A percentile compares a stretch with the other conserved stretches of the same genome.
Conservation (phyloP, 2,888 invertebrate species). For the Cybosia mesomella region DNA sequence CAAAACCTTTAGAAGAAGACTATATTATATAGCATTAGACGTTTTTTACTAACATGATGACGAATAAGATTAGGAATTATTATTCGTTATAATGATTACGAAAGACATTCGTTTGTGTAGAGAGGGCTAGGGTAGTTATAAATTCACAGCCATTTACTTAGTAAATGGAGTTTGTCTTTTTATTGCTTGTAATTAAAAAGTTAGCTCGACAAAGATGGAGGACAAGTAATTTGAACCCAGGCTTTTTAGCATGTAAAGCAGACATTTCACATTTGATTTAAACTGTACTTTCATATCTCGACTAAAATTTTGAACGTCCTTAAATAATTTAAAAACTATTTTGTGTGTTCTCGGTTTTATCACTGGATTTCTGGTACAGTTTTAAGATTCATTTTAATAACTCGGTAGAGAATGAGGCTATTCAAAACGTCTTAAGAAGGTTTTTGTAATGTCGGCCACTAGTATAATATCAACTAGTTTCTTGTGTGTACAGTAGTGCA, state of each 20-base stretch:
- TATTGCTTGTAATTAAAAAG: slow-evolving; percentile 4
- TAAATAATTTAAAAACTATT: not conserved
- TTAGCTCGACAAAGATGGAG: slow-evolving; percentile 4
- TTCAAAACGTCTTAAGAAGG: too few relatives aligned
- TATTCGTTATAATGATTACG: not conserved
- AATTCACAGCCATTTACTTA: slow-evolving; percentile 1
- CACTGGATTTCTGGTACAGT: not conserved
- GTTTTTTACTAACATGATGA: not conserved
- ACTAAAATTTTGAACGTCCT: too few relatives aligned
- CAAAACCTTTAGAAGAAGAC: too few relatives aligned
- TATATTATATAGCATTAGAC: not conserved
- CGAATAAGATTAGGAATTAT: not conserved
- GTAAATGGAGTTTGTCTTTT: not conserved
- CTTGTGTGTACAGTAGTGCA: too few relatives aligned
- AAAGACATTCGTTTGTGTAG: not conserved
- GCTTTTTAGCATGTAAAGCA: not conserved
- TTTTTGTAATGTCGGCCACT: too few relatives aligned
- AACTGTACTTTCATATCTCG: too few relatives aligned
- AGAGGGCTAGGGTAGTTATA: slow-evolving; percentile 1
- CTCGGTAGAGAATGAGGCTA: too few relatives aligned
- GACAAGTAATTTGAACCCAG: not conserved
- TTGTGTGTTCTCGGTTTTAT: not conserved
- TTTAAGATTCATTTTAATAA: not conserved
- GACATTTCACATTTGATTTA: not conserved
- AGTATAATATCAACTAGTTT: too few relatives aligned